phyloP scores from a whole-genome alignment of 2,113 vertebrate species.

The Aramus guarauna region DNA sequence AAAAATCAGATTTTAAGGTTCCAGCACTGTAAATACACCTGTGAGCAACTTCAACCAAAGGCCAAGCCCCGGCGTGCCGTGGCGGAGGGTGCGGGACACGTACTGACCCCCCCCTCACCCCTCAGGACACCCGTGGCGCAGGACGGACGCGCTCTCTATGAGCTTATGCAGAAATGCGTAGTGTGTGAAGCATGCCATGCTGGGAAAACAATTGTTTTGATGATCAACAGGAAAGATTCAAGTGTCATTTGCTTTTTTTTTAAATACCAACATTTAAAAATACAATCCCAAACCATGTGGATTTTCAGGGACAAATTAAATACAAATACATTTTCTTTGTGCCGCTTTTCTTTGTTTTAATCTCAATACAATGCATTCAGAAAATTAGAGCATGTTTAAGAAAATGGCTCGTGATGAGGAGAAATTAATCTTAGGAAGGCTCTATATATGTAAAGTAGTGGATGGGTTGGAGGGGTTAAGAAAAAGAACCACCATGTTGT shows the following conservation, averaged over 20 bases:
- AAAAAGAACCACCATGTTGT: not conserved
- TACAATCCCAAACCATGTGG: fast-evolving
- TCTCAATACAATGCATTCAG: not conserved
- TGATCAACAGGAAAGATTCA: not conserved
- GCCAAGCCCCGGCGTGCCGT: fast-evolving
- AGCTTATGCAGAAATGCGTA: not conserved
- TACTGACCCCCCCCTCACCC: too few relatives aligned
- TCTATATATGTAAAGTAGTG: not conserved
- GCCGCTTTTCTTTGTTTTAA: not conserved
- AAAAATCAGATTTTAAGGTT: not conserved
- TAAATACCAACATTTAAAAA: not conserved
- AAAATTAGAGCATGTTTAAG: not conserved
- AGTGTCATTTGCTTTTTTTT: not conserved
- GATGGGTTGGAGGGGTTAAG: not conserved
- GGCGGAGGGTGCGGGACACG: not conserved
- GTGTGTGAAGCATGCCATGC: not conserved
- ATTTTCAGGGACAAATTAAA: not conserved
- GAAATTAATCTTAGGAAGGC: not conserved
- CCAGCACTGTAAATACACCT: not conserved
- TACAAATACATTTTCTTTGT: not conserved
- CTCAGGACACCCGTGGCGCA: not conserved
- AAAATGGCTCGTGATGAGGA: not conserved
- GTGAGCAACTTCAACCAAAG: not conserved
- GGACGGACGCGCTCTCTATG: fast-evolving
- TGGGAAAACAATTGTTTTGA: not conserved